phyloP scores from a whole-genome alignment of 2,888 invertebrate genomes.

The Allolobophora icterica region DNA sequence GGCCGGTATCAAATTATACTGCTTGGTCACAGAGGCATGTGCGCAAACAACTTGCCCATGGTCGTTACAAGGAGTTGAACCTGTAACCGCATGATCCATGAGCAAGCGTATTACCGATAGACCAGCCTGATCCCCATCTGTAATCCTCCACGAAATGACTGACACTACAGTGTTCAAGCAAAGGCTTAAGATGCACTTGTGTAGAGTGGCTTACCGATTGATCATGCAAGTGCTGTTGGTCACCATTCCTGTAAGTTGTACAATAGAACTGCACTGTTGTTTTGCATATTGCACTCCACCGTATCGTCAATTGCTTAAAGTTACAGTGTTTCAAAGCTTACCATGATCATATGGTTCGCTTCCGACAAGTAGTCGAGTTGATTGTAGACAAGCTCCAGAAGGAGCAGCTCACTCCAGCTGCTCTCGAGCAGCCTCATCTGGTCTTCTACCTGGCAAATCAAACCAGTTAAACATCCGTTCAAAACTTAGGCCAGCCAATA shows the following conservation, averaged over 20 bases:
- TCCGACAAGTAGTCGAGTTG: conserved; percentile 33
- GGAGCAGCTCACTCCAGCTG: conserved; percentile 42
- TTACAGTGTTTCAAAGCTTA: neutral
- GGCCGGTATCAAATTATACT: too few species aligned
- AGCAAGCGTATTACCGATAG: too few species aligned
- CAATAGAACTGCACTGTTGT: neutral
- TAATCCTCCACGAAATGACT: too few species aligned
- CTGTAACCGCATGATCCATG: too few species aligned
- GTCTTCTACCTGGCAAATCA: conserved; percentile 35
- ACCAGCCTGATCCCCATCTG: too few species aligned
- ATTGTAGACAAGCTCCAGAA: conserved; percentile 41
- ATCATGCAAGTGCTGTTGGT: neutral
- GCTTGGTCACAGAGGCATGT: too few species aligned
- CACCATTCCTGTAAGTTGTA: neutral
- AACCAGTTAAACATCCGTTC: neutral
- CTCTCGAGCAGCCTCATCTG: conserved; percentile 41
- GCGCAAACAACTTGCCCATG: too few species aligned
- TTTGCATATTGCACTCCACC: neutral
- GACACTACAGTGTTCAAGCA: neutral
- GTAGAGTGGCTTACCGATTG: neutral
- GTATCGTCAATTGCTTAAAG: neutral
- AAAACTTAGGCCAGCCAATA: neutral
- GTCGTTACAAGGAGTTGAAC: too few species aligned
- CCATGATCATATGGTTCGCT: conserved; percentile 35
- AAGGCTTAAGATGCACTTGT: neutral